These are phyloP conservation scores for Fissipunctia ypsillon DNA, from an alignment of 2,888 invertebrate species.

Conservation along the genomic window DNA sequence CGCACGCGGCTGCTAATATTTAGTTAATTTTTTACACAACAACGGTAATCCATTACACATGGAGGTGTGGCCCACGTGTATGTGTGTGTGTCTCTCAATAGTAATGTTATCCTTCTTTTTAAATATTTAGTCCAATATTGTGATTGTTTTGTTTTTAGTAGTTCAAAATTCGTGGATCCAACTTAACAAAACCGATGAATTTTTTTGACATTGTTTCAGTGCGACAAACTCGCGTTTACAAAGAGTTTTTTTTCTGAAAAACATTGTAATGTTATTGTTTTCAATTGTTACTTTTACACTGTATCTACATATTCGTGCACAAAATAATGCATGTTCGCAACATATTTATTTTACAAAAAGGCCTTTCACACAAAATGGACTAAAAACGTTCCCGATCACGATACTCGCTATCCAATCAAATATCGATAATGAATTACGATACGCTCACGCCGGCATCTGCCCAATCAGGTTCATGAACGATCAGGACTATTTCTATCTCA, in stretches of 20 bases:
- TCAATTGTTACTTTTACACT: constrained; percentile 19
- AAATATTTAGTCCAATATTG: background rate
- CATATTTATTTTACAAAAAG: constrained; percentile 30
- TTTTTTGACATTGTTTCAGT: background rate
- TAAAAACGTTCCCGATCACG: constrained; percentile 9
- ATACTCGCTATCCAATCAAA: constrained; percentile 43
- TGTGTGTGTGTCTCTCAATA: too few relatives aligned
- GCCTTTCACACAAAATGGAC: constrained; percentile 16
- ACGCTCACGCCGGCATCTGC: constrained; percentile 42
- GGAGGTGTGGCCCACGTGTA: background rate
- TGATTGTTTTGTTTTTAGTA: background rate
- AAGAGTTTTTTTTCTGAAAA: constrained; percentile 5
- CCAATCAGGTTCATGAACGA: constrained; percentile 55
- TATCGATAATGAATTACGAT: constrained; percentile 60
- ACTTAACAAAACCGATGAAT: background rate
- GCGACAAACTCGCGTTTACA: background rate
- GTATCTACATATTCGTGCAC: constrained; percentile 22
- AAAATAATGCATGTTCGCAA: constrained; percentile 13
- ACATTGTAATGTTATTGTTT: constrained; percentile 1
- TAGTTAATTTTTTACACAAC: background rate
- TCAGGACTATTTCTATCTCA: constrained; percentile 61
- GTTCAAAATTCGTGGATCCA: background rate
- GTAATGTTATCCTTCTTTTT: background rate
- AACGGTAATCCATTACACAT: background rate
- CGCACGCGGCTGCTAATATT: too few relatives aligned